Base-by-base conservation (phyloP, 2,113 vertebrate genomes). In the Hylia prasina region DNA sequence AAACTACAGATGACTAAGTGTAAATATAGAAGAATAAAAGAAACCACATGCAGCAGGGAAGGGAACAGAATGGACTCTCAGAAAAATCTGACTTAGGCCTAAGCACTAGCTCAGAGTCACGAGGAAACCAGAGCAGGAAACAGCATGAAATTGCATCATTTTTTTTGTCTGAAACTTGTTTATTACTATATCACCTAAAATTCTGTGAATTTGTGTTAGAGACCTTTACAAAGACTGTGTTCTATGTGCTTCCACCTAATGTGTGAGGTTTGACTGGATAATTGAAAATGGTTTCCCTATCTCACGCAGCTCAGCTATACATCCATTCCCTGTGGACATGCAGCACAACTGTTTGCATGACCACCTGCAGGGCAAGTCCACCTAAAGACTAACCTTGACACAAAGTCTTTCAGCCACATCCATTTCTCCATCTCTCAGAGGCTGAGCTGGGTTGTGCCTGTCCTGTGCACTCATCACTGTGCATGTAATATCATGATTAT, bases 21-120 rank as follows among this genome's bases (percentile, higher is more conserved):
- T 50, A 91, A 82, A 80, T 76, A 68, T 18, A 89, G n/a, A 78
- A 94, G 44, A 92, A 58, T 53, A 83, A 63, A 40, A 68, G 40
- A 94, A 88, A 69, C 31, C 11, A 61, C 40, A 48, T 48, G n/a
- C 37, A 70, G n/a, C n/a, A 42, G 16, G 13, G 54, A 86, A 77
- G 22, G 28, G n/a, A 95, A 77, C 54, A 94, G 58, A 80, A 45
- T 39, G 31, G 31, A 60, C 58, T 76, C 50, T 13, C 22, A 48
- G 27, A 80, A 90, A 65, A 13, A 54, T 70, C 28, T 93, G 68
- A 78, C 19, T 39, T 85, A 7, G 39, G 20, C 54, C 51, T 80
- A 30, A 44, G 61, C 47, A 66, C 19, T 54, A 70, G 17, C 25
- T 89, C 42, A 70, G 58, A 80, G 24, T 28, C 19, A 57, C 83